phyloP scores from a whole-genome alignment of 2,888 invertebrate genomes.

The Xylocampa areola region DNA sequence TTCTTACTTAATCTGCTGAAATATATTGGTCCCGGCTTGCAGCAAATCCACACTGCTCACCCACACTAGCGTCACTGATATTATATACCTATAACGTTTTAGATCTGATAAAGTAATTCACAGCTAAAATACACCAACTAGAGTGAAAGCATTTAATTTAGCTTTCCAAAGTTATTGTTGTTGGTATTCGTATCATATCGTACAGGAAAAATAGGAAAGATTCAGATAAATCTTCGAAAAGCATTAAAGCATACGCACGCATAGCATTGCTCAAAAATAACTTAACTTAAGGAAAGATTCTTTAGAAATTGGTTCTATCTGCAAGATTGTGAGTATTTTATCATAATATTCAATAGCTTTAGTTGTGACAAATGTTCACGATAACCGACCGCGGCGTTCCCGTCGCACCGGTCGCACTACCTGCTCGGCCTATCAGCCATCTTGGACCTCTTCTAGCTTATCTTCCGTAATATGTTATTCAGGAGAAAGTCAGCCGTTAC shows the following conservation, averaged over 20 bases:
- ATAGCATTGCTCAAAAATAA: no score
- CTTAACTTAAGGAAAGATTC: no score
- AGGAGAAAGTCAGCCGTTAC: conserved; percentile 69
- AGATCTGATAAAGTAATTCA: conserved; percentile 84
- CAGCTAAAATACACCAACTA: conserved; percentile 73
- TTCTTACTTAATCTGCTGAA: conserved; percentile 79
- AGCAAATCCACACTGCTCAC: conserved; percentile 68
- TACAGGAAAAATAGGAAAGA: conserved; percentile 31
- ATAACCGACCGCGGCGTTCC: conserved; percentile 68
- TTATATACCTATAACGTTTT: conserved; percentile 87
- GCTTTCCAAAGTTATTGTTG: conserved; percentile 43
- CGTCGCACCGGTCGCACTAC: conserved; percentile 61
- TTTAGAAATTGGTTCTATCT: conserved; percentile 49
- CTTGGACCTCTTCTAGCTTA: conserved; percentile 77
- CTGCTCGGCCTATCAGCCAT: conserved; percentile 75
- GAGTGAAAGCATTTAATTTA: conserved; percentile 58
- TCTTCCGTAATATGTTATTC: conserved; percentile 76
- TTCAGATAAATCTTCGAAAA: no score
- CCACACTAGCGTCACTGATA: conserved; percentile 79
- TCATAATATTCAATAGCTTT: conserved; percentile 66
- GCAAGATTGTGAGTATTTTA: conserved; percentile 62
- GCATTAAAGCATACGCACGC: no score
- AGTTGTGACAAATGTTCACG: conserved; percentile 71
- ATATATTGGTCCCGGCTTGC: conserved; percentile 81
- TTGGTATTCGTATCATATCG: conserved; percentile 8